Base-by-base conservation (phyloP, 1,140 invertebrate species). In the Pseudomyrmex concolor region DNA sequence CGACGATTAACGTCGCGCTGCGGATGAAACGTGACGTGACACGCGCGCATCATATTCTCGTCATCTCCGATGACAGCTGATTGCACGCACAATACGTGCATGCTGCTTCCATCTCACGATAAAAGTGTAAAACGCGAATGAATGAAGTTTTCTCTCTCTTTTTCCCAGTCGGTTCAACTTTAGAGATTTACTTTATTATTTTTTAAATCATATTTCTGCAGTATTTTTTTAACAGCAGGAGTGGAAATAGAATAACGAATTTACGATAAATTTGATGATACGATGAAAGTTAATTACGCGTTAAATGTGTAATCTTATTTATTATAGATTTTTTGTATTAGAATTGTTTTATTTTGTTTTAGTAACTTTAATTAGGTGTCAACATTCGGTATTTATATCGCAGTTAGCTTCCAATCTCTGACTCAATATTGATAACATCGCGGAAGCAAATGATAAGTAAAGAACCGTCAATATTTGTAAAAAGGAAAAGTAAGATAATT, bases 11-110 rank as follows among this genome's bases (percentile, higher is more conserved):
- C 43, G 50, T 10, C 13, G 17, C 15, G 34, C 2, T 7, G 17
- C 10, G 13, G 34, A 59, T 45, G 22, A 15, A 0, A 17, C 12
- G 48, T 19, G 19, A 50, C 34, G 43, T 8, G 15, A 57, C 34
- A 45, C 19, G 34, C 15, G n/a, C 25, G 15, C 63, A 13, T 66
- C 43, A 34, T 54, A 34, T 54, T 62, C 15, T 34, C 5, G 54
- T 59, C 72, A 66, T n/a, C 10, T 67, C 43, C 34, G 34, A 34
- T 73, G 71, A 62, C 59, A 74, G 76, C 54, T 80, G 43, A 15
- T 15, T 15, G n/a, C 3, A 25, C 48, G 67, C 66, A 13, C 13
- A 22, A 19, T 34, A 15, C 45, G 10, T 7, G 74, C 17, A 8
- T 7, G 34, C 17, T 59, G 19, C 51, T 59, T 0, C 43, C 76